Evolutionary conservation across 2,888 invertebrate species (phyloP).

Genomic region (Hirtodrosophila confusa): DNA sequence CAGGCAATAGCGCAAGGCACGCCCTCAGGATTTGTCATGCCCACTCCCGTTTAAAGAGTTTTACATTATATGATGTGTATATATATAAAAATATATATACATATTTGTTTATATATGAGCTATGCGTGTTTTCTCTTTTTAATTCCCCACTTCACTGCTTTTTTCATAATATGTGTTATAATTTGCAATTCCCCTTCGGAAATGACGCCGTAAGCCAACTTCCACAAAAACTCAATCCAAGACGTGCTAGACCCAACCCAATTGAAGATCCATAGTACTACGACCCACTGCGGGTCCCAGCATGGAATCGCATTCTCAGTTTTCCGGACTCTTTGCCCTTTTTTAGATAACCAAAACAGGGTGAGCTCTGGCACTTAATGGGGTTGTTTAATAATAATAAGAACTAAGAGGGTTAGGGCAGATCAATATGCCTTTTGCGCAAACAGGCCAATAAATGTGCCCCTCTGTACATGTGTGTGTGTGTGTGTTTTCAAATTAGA

Average conservation of each 20-base stretch:
- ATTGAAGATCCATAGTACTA: slow-evolving; percentile 23
- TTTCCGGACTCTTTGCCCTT: slow-evolving; percentile 14
- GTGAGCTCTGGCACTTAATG: slow-evolving; percentile 54
- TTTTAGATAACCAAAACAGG: slow-evolving; percentile 57
- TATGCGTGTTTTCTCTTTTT: slow-evolving; percentile 9
- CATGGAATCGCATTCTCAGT: slow-evolving; percentile 47
- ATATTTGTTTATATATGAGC: neutral
- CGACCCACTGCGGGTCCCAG: slow-evolving; percentile 47
- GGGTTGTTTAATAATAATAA: slow-evolving; percentile 78
- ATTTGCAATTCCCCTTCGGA: slow-evolving; percentile 49
- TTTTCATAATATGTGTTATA: slow-evolving; percentile 20
- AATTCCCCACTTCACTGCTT: neutral
- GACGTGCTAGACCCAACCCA: slow-evolving; percentile 32
- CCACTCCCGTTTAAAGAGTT: neutral
- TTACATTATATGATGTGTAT: neutral
- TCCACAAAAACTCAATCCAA: slow-evolving; percentile 26
- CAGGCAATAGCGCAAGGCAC: neutral
- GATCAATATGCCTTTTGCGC: slow-evolving; percentile 66
- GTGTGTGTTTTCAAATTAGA: slow-evolving; percentile 68
- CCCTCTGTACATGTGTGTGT: slow-evolving; percentile 26
- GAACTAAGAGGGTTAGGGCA: slow-evolving; percentile 62
- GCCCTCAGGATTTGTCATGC: no score
- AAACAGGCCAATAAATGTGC: slow-evolving; percentile 67
- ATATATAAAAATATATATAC: neutral
- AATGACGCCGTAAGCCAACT: slow-evolving; percentile 36